Evolutionary conservation across 2,113 vertebrate genomes (phyloP), one percentile per base, ranked within the genome.

Genomic region (Chloropsis cyanopogon): DNA sequence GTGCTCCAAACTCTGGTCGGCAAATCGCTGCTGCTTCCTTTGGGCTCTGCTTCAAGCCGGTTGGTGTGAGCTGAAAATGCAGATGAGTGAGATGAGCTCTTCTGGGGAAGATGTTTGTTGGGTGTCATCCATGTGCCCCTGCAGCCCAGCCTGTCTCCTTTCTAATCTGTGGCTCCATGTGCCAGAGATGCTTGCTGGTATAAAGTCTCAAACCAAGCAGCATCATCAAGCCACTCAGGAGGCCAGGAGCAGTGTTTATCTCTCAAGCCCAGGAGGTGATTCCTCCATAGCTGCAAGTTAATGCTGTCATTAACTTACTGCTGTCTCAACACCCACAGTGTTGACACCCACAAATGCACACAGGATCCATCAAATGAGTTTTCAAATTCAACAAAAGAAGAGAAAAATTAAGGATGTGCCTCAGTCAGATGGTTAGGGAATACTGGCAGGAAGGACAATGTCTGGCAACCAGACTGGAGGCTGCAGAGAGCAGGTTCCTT

Each of bases 161-260:
- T 77, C 77, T 60, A 46, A 37, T 64, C 59, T 20, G 4, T 56
- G n/a, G 8, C 26, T 49, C 41, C 81, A 49, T 0, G 0, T 47
- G 23, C 14, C 49, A 52, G 42, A 82, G 44, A 5, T 37, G 13
- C 16, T 68, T 2, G 0, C 41, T 75, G 47, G 17, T 15, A 33
- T 44, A 8, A 82, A 75, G 12, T 46, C 11, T 49, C 46, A 60
- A 69, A 56, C 14, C 44, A 64, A 4, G 4, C 23, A 70, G 39
- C 15, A 64, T 7, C 49, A 42, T 9, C n/a, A 39, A 84, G 11
- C 22, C 59, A 16, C 31, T 35, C 0, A 0, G 24, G 47, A 86
- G 18, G 24, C 31, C 42, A 15, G 44, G 28, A 54, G 53, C 0
- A 0, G 15, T 44, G 31, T 3, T 9, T 37, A 7, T 5, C 3